Evolutionary conservation across 1,140 invertebrate genomes (phyloP).

Genomic region (Drosophila obscura): DNA sequence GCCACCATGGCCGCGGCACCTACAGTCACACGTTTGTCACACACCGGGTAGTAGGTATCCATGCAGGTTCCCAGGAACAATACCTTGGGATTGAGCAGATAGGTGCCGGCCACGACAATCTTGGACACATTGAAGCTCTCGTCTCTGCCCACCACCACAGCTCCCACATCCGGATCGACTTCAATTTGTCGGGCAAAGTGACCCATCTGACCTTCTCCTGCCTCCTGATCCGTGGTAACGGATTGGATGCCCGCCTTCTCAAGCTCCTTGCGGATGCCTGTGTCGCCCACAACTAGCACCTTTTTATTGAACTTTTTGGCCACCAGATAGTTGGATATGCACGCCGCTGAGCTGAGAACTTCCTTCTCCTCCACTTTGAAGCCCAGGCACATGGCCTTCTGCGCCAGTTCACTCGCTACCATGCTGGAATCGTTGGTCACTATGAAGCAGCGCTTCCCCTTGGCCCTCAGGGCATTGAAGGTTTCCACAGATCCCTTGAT

Average conservation of each 20-base stretch:
- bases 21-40: constrained; percentile 17
- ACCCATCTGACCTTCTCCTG: not conserved
- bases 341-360: constrained; percentile 18
- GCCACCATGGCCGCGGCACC: constrained; percentile 44
- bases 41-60: constrained; percentile 26
- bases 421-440: constrained; percentile 44
- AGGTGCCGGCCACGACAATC: constrained; percentile 41
- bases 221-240: not conserved
- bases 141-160: constrained; percentile 48
- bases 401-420: not conserved
- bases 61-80: constrained; percentile 42
- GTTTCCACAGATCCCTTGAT: constrained; percentile 38
- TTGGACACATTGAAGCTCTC: constrained; percentile 25
- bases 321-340: constrained; percentile 37
- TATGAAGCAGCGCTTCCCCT: constrained; percentile 33
- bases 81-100: constrained; percentile 28
- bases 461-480: constrained; percentile 36
- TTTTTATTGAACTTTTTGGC: constrained; percentile 38
- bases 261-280: constrained; percentile 39
- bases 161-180: constrained; percentile 51
- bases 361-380: constrained; percentile 4
- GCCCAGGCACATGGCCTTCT: constrained; percentile 37
- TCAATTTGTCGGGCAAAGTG: constrained; percentile 8
- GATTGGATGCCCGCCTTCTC: constrained; percentile 18
- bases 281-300: constrained; percentile 42